Evolutionary conservation across 2,113 vertebrate species (phyloP).

Genomic region (Ochotona curzoniae): DNA sequence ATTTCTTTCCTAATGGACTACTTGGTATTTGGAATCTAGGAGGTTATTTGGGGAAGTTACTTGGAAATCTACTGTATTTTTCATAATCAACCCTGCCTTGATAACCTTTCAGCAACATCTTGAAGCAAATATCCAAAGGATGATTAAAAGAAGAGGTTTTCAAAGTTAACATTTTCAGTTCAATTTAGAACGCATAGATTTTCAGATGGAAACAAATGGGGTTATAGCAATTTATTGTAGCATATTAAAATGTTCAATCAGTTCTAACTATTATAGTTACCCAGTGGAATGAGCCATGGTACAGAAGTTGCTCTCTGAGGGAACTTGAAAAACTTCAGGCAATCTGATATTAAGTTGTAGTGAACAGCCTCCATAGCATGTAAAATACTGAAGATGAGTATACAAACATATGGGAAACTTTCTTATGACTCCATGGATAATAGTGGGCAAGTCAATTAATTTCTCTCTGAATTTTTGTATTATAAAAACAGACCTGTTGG

Average conservation of each 20-base stretch:
- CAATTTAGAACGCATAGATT: not conserved
- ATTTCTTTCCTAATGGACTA: conserved; percentile 34
- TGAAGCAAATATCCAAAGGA: not conserved
- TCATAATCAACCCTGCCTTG: not conserved
- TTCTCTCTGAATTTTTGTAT: not conserved
- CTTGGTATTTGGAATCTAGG: conserved; percentile 1
- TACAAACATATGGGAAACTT: not conserved
- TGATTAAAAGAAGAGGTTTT: not conserved
- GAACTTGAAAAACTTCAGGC: not conserved
- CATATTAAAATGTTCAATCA: not conserved
- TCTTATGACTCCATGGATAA: not conserved
- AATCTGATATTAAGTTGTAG: not conserved
- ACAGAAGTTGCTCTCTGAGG: not conserved
- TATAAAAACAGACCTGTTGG: not conserved
- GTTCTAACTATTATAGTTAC: not conserved
- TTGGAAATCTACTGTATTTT: not conserved
- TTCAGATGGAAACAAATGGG: not conserved
- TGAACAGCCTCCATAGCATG: not conserved
- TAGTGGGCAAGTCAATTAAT: not conserved
- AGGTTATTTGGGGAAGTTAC: not conserved
- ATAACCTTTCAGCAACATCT: not conserved
- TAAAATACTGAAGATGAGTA: not conserved
- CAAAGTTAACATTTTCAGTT: conserved; percentile 27
- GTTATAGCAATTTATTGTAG: not conserved
- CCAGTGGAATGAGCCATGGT: not conserved